These are phyloP conservation scores for Cerceris ruficornis DNA, from an alignment of 2,888 invertebrate species.

Conservation along the genomic window DNA sequence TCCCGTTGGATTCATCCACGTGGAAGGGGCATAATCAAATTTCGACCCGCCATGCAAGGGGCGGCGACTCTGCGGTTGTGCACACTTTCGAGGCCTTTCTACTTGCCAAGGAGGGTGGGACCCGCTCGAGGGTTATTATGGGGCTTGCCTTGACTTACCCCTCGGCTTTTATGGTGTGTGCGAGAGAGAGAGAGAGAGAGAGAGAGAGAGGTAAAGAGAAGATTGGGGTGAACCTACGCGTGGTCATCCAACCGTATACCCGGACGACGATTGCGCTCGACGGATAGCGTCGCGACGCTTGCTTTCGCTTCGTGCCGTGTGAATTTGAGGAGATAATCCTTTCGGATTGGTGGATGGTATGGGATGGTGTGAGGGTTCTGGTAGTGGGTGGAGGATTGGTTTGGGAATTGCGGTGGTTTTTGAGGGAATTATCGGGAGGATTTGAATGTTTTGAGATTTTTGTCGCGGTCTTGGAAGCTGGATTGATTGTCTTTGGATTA, in stretches of 20 bases:
- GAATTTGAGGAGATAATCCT: conserved; percentile 6
- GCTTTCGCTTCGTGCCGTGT: conserved; percentile 28
- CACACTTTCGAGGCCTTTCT: conserved; percentile 67
- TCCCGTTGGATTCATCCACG: conserved; percentile 74
- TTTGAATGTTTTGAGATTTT: too few species aligned
- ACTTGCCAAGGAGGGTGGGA: conserved; percentile 61
- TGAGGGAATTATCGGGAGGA: too few species aligned
- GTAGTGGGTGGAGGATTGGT: not conserved
- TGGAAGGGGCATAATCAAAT: conserved; percentile 81
- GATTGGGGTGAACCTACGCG: conserved; percentile 16
- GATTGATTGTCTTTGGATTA: too few species aligned
- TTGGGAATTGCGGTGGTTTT: too few species aligned
- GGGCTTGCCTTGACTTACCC: conserved; percentile 72
- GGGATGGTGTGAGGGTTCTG: not conserved
- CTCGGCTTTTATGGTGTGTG: conserved; percentile 14
- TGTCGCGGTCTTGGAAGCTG: too few species aligned
- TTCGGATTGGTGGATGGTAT: not conserved
- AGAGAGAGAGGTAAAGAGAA: conserved; percentile 14
- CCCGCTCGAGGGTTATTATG: conserved; percentile 77
- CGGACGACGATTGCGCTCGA: conserved; percentile 24
- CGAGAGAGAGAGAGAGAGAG: too few species aligned
- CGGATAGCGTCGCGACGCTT: conserved; percentile 17
- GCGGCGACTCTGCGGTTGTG: conserved; percentile 78
- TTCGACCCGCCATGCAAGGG: conserved; percentile 79
- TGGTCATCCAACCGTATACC: conserved; percentile 30